A percentile compares a stretch with the other conserved stretches of the same genome.
phyloP scores from a whole-genome alignment of 1,140 invertebrate genomes.

The Sarcophaga bullata region DNA sequence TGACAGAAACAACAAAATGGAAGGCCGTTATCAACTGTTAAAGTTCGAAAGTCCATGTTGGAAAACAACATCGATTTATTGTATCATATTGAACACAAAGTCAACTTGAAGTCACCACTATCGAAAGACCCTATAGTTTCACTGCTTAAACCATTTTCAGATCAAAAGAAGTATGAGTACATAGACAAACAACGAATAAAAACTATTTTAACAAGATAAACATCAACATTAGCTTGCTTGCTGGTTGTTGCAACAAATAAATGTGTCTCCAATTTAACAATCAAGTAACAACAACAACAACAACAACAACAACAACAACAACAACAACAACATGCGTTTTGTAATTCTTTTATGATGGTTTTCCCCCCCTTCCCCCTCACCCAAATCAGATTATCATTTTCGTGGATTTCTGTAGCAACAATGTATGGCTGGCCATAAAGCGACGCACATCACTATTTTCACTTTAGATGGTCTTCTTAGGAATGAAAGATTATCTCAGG shows the following conservation, averaged over 20 bases:
- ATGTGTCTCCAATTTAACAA: constrained; percentile 36
- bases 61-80: too few relatives aligned
- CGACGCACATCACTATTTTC: background rate
- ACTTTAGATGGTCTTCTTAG: background rate
- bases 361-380: too few relatives aligned
- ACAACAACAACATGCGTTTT: constrained; percentile 33
- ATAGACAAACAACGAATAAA: background rate
- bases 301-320: background rate
- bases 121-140: too few relatives aligned
- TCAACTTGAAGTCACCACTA: too few relatives aligned
- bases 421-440: background rate
- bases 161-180: too few relatives aligned
- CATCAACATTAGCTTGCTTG: constrained; percentile 32
- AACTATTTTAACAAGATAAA: constrained; percentile 25
- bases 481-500: constrained; percentile 34
- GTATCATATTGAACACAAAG: too few relatives aligned
- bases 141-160: too few relatives aligned
- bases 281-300: background rate
- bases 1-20: too few relatives aligned
- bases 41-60: too few relatives aligned
- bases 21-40: too few relatives aligned
- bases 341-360: background rate
- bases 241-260: background rate
- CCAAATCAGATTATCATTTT: constrained; percentile 8
- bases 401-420: background rate